Conservation (phyloP, 2,888 invertebrate genomes). For the Carabus problematicus region DNA sequence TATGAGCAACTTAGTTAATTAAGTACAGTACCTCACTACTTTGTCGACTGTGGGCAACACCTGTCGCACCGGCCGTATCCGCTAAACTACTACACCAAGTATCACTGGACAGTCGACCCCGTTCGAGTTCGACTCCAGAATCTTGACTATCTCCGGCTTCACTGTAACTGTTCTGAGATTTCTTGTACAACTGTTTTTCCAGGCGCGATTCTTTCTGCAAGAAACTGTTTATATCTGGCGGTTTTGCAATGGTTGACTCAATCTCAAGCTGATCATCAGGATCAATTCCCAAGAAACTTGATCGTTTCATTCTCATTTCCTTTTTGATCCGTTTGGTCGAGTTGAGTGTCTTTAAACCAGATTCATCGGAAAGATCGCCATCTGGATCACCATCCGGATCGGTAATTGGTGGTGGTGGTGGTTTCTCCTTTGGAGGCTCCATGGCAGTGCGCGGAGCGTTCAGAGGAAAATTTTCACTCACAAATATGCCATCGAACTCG, state of each 20-base stretch:
- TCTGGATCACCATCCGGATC: slow-evolving; percentile 46
- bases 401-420: slow-evolving; percentile 80
- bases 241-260: slow-evolving; percentile 66
- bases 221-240: slow-evolving; percentile 81
- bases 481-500: slow-evolving; percentile 24
- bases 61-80: slow-evolving; percentile 51
- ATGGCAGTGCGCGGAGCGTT: slow-evolving; percentile 66
- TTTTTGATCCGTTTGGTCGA: slow-evolving; percentile 87
- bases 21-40: slow-evolving; percentile 70
- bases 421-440: slow-evolving; percentile 81
- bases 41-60: slow-evolving; percentile 71
- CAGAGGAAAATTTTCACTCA: slow-evolving; percentile 60
- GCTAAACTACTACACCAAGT: slow-evolving; percentile 63
- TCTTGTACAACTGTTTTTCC: slow-evolving; percentile 78
- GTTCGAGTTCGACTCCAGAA: slow-evolving; percentile 78
- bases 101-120: slow-evolving; percentile 62
- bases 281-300: slow-evolving; percentile 86
- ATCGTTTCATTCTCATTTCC: slow-evolving; percentile 82
- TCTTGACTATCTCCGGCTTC: slow-evolving; percentile 70
- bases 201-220: slow-evolving; percentile 81
- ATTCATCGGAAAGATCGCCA: slow-evolving; percentile 56
- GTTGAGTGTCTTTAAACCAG: slow-evolving; percentile 72
- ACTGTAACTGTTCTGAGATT: slow-evolving; percentile 52
- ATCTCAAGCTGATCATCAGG: slow-evolving; percentile 74
- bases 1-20: slow-evolving; percentile 2